Evolutionary conservation across 1,140 invertebrate genomes (phyloP), one percentile per base, ranked within the genome.

Genomic region (Papilio dardanus): DNA sequence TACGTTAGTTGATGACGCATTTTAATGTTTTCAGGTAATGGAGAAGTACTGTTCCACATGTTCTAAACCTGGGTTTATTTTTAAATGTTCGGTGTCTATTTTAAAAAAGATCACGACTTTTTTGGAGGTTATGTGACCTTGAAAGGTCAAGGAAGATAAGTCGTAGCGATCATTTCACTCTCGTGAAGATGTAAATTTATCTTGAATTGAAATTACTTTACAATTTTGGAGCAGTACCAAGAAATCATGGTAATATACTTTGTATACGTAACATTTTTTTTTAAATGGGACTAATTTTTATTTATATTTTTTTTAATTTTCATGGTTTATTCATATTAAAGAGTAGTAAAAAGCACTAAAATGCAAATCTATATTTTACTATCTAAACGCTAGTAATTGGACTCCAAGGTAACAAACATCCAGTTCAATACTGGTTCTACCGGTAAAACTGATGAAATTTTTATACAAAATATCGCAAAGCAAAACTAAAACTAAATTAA

Each of bases 131-230:
- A 80, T 79, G 81, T 90, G 84, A 92, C 90, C 90, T 92, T 92
- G 83, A 88, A 76, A 84, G 89, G 88, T 90, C 88, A 87, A 40
- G 68, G 78, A 77, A 85, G 83, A 77, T 78, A 78, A 71, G 77
- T 14, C 76, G 80, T 75, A 40, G 58, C 76, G 62, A 76, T 67
- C 42, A 68, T 81, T 75, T 74, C 75, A 35, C 75, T 46, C 46
- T 31, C 14, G 19, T 33, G 5, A n/a, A 71, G 12, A 24, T 24
- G 19, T 37, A 24, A 24, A 71, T 14, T 14, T 28, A 14, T 21
- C 4, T 71, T 12, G 19, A 16, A 30, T 50, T 46, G 68, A 28
- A 46, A 69, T 28, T 69, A 40, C 37, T 50, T 42, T 46, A 71
- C 24, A 33, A 54, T 73, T 33, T 73, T 58, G 71, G 71, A 73